Base-by-base conservation (phyloP, 2,888 invertebrate species). In the Tenthredo amoena region DNA sequence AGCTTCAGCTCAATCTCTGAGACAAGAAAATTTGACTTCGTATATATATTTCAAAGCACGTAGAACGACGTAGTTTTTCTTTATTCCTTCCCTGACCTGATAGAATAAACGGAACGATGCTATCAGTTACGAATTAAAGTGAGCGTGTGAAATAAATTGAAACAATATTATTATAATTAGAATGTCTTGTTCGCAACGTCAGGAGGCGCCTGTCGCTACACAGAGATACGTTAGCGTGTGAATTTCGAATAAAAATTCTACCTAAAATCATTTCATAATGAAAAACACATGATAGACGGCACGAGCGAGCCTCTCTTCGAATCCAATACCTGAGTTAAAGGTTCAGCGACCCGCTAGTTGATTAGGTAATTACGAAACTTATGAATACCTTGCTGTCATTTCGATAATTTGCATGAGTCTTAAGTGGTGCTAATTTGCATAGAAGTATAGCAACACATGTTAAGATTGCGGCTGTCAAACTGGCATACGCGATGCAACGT, bases 111-210 rank as follows among this genome's bases (percentile, higher is more conserved):
- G 31, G 18, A 31, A 55, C 34, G 47, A 55, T 31, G 31, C 18
- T 77, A 86, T 85, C 85, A 79, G 85, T 87, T 86, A 87, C 81
- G 84, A 50, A 50, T n/a, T 77, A 50, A 55, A 55, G 77, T 50
- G 3, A 50, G 55, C 47, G 34, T 55, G 18, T 34, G 10, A 34
- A 77, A 77, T 77, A 77, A 55, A 77, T 55, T 12, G 9, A n/a
- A 77, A 77, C 21, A 31, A 55, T 31, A 55, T 50, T n/a, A 55
- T n/a, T 31, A n/a, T 34, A 7, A 77, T 34, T 34, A 31, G 85
- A 85, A 86, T 87, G 86, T 87, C 87, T 34, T 31, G 34, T 18
- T 34, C 12, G 7, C 68, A 68, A 7, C 34, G 18, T 62, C 62
- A 50, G 58, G 40, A 37, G 82, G 7, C 26, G 12, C 3, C 26